These are phyloP conservation scores for Heliconius erato DNA, from an alignment of 2,888 invertebrate genomes.

Conservation along the genomic window DNA sequence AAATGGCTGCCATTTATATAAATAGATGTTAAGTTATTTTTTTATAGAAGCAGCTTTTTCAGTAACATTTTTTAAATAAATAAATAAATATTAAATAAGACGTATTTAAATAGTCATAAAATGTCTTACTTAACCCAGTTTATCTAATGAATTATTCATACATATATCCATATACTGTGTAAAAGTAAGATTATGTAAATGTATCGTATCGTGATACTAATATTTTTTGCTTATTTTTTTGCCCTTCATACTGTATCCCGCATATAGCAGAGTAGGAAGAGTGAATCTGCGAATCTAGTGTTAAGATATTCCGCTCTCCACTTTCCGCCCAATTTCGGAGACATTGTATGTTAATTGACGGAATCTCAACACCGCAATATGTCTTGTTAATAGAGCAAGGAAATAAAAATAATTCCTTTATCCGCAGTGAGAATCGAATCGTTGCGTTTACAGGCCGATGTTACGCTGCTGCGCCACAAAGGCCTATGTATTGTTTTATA, in stretches of 20 bases:
- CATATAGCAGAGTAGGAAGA: not conserved
- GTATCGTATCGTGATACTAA: not conserved
- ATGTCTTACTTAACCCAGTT: not conserved
- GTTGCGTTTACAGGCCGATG: too few species aligned
- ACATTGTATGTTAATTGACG: not conserved
- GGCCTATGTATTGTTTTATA: too few species aligned
- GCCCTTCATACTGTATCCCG: not conserved
- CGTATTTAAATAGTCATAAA: not conserved
- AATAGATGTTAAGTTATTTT: not conserved
- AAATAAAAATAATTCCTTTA: too few species aligned
- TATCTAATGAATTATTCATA: not conserved
- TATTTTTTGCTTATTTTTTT: not conserved
- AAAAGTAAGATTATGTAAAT: not conserved
- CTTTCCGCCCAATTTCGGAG: not conserved
- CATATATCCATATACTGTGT: not conserved
- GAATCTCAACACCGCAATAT: not conserved
- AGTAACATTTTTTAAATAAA: not conserved
- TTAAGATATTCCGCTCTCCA: not conserved
- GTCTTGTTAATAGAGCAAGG: not conserved
- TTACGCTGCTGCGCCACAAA: too few species aligned
- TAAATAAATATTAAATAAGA: not conserved
- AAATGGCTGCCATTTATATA: slow-evolving; percentile 10
- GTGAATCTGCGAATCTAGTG: not conserved
- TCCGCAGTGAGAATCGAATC: too few species aligned
- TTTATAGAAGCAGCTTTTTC: not conserved